Conservation (phyloP, 2,888 invertebrate species). For the Polymixis lichenea region DNA sequence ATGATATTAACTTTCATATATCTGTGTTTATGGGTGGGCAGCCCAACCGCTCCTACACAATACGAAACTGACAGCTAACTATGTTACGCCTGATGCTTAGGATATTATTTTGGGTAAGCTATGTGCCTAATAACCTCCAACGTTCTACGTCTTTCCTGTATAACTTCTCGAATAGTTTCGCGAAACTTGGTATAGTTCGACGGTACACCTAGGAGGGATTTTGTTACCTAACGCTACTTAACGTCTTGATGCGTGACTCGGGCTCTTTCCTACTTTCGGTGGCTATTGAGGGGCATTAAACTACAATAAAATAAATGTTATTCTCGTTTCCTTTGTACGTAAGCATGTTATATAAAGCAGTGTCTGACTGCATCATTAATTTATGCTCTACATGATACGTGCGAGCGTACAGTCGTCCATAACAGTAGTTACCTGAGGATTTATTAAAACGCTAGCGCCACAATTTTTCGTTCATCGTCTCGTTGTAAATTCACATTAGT, state of each 20-base stretch:
- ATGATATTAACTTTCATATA: slow-evolving; percentile 81
- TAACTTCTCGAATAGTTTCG: slow-evolving; percentile 56
- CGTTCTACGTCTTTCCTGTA: slow-evolving; percentile 47
- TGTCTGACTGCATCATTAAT: slow-evolving; percentile 41
- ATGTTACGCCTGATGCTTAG: slow-evolving; percentile 61
- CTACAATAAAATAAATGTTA: slow-evolving; percentile 43
- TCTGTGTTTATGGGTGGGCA: slow-evolving; percentile 73
- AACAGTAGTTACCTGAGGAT: slow-evolving; percentile 49
- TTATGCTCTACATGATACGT: slow-evolving; percentile 42
- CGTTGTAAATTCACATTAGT: slow-evolving; percentile 54
- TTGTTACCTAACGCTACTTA: slow-evolving; percentile 48
- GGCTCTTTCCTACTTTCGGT: slow-evolving; percentile 21
- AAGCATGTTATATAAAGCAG: slow-evolving; percentile 23
- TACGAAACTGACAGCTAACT: slow-evolving; percentile 56
- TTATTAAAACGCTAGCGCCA: slow-evolving; percentile 39
- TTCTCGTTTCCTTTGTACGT: slow-evolving; percentile 29
- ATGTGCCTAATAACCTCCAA: slow-evolving; percentile 61
- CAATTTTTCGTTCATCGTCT: slow-evolving; percentile 42
- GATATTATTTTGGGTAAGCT: slow-evolving; percentile 63
- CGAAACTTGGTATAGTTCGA: slow-evolving; percentile 49
- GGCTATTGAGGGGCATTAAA: slow-evolving; percentile 23
- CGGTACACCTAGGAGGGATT: slow-evolving; percentile 45
- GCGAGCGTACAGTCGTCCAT: slow-evolving; percentile 37
- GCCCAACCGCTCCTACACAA: slow-evolving; percentile 59
- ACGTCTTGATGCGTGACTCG: slow-evolving; percentile 49